Evolutionary conservation across 1,140 invertebrate species (phyloP), one percentile per base, ranked within the genome.

Genomic region (Drosophila tani): DNA sequence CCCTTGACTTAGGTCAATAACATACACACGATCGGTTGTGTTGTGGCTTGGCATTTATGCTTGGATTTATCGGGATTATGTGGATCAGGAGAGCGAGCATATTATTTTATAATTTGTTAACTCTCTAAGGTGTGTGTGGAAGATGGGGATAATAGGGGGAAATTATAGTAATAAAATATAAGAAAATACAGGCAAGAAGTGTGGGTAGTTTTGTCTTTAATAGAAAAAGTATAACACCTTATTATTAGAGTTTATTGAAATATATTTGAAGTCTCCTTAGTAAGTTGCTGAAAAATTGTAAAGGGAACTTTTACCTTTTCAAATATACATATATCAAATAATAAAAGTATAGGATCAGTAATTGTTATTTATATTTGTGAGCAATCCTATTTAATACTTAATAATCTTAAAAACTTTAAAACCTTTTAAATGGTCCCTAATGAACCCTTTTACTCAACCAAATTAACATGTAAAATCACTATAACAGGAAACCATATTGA

Each of bases 1-100:
- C 75, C 82, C 82, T 81, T 85, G 82, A 79, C 74, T 85, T 75
- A 57, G 82, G 82, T 85, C 82, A 85, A 75, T 85, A 84, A 65
- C 51, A 53, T 75, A 68, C 71, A 53, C 50, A 47, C 19, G 24
- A 73, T 75, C 58, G 49, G 68, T 27, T 71, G 35, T 64, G 46
- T 35, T 59, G n/a, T 21, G 40, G 17, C 27, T 19, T 5, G 17
- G 24, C 27, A 41, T 40, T 57, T 47, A 24, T 24, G 40, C 1
- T 8, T 4, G 29, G 7, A 0, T 43, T 27, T 24, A 9, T 19
- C n/a, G 41, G n/a, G 9, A 32, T 43, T 47, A 50, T 14, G 46
- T 24, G 24, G 11, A 50, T 53, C 27, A 32, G 29, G 29, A 32
- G 7, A 32, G 29, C 29, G 29, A 32, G 29, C 29, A 32, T 8